Base-by-base conservation (phyloP, 2,888 invertebrate genomes). In the Podotricha telesiphe region DNA sequence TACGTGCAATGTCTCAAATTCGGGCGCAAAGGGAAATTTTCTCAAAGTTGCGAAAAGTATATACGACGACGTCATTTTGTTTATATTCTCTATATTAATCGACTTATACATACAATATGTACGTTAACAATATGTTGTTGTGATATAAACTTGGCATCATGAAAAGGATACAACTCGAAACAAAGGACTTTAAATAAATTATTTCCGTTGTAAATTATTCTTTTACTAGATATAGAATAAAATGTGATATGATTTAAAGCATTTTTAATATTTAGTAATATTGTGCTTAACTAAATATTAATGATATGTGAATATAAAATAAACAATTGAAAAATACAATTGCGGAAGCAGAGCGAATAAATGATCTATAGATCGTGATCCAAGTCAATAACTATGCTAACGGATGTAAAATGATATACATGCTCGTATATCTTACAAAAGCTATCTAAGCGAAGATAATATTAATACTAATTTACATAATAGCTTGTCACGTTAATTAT, bases 301-400 rank as follows among this genome's bases (percentile, higher is more conserved):
- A 50, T 22, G 11, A 22, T 11, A 59, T n/a, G 4, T n/a, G 0
- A 42, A 4, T 6, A 59, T n/a, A 56, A 42, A 42, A 63, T 17
- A 65, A 47, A n/a, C n/a, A 19, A 47, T 37, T 37, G 10, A 19
- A 47, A 45, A 22, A 2, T 13, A 53, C 45, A 37, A 5, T 47
- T 48, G 22, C 56, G 56, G 56, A 65, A 58, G 13, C 13, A 40
- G 20, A 56, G 22, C 56, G 13, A 56, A 40, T 40, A 37, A 56
- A 37, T 56, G 56, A 65, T 34, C 56, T 65, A 15, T 20, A 47
- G 55, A 55, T 50, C 56, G 37, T 58, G 56, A 65, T 55, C 42
- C 55, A 34, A 65, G 37, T 45, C 45, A 22, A 65, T 58, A 20
- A 65, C 11, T 47, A 48, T 48, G 45, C 45, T 59, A 22, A 28